These are phyloP conservation scores for Puntigrus tetrazona DNA, from an alignment of 2,113 vertebrate species.

Conservation along the genomic window DNA sequence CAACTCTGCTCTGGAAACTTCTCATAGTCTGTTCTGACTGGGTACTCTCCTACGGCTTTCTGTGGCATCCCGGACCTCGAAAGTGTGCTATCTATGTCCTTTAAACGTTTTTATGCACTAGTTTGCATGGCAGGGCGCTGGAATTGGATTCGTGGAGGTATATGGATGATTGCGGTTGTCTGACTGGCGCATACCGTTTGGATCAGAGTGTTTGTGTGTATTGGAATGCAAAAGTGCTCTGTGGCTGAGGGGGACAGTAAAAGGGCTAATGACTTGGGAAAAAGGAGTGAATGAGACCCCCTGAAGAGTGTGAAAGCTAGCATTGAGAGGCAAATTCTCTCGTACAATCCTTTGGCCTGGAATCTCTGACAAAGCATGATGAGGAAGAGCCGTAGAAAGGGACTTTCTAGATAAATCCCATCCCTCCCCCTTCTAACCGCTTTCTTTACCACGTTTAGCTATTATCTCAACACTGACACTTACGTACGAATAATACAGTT, in stretches of 20 bases:
- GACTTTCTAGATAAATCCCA: conserved; percentile 13
- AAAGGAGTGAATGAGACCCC: conserved; percentile 45
- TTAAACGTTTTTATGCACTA: neutral
- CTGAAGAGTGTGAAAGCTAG: conserved; percentile 22
- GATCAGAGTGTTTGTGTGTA: neutral
- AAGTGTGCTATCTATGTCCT: neutral
- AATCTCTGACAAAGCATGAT: conserved; percentile 41
- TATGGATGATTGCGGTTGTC: neutral
- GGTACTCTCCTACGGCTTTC: neutral
- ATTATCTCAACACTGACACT: neutral
- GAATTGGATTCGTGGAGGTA: neutral
- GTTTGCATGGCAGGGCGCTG: neutral
- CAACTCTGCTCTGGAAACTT: neutral
- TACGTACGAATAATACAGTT: neutral
- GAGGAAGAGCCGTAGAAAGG: neutral
- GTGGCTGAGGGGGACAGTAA: neutral
- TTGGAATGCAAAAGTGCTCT: neutral
- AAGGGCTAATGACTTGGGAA: conserved; percentile 15
- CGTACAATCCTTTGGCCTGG: conserved; percentile 19
- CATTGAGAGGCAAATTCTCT: conserved; percentile 52
- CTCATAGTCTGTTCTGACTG: neutral
- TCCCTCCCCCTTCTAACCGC: conserved; percentile 42
- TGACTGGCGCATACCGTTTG: neutral
- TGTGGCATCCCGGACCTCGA: neutral
- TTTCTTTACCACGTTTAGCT: conserved; percentile 8